These are phyloP conservation scores for Macroramphosus scolopax DNA, from an alignment of 2,797 vertebrate species.

Conservation along the genomic window DNA sequence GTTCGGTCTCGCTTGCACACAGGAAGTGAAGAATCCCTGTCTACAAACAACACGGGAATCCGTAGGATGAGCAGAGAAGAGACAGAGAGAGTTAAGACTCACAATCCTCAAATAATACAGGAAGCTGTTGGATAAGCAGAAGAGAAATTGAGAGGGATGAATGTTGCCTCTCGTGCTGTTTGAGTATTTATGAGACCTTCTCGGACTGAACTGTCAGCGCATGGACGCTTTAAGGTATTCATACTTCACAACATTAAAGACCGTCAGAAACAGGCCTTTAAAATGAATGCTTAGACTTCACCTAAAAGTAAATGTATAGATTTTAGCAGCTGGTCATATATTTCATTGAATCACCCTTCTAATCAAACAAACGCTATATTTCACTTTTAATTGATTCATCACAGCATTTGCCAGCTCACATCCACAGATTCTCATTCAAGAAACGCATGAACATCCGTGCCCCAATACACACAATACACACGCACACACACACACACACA, in stretches of 20 bases:
- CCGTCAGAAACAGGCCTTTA: constrained; percentile 3
- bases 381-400: constrained; percentile 30
- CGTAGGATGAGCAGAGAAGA: constrained; percentile 36
- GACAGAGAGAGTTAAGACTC: constrained; percentile 28
- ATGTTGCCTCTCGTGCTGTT: constrained; percentile 49
- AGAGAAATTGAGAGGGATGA: constrained; percentile 32
- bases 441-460: constrained; percentile 24
- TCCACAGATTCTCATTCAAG: constrained; percentile 26
- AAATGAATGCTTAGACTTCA: constrained; percentile 3
- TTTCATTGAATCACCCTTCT: constrained; percentile 7
- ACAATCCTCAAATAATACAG: too few relatives aligned
- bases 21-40: constrained; percentile 33
- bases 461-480: neutral
- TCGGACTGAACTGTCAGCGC: constrained; percentile 44
- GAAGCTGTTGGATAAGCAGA: too few relatives aligned
- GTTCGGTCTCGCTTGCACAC: too few relatives aligned
- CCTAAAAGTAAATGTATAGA: too few relatives aligned
- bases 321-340: neutral
- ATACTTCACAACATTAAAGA: constrained; percentile 26
- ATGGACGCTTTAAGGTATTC: constrained; percentile 32
- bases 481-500: constrained; percentile 18
- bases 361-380: constrained; percentile 15
- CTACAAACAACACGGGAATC: constrained; percentile 56
- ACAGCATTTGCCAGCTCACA: constrained; percentile 8
- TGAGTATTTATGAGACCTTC: constrained; percentile 66